Evolutionary conservation across 2,888 invertebrate species (phyloP), one percentile per base, ranked within the genome.

Genomic region (Melinaea menophilus): DNA sequence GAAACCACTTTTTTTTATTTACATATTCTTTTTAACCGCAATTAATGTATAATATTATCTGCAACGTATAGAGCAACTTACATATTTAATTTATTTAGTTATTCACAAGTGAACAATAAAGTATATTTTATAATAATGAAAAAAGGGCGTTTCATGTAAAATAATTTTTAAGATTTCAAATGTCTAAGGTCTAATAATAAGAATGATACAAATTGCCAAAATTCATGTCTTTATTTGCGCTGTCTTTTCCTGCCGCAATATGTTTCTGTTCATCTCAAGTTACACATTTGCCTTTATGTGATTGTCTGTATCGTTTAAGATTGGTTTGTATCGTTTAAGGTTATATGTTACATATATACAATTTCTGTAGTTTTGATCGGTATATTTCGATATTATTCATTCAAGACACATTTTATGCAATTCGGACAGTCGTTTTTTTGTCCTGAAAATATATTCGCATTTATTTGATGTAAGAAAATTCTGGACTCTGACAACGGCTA

Each of bases 21-120:
- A 5, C 5, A 31, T 51, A 9, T 31, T 7, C 31, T 51, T 9
- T 51, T 31, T 31, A 0, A 31, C 5, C 7, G 31, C 22, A 51
- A 51, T 51, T 11, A 51, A 51, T 48, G 31, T 7, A 2, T 51
- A 22, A 5, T 31, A 31, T 31, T 31, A 31, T 51, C 51, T 51
- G 31, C 31, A 51, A n/a, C 51, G 31, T 48, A 48, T 31, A 5
- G 31, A 51, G 31, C 51, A 31, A 51, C 22, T 51, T 31, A 51
- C 51, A 31, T 51, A 51, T 51, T 51, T 51, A 51, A 51, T 31
- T 51, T 51, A 51, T 51, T 51, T 51, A 51, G 31, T 31, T 51
- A 51, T 13, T 5, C 51, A 22, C 22, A 31, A 51, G 48, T 22
- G 13, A 51, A 51, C 3, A 22, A 7, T 31, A 0, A 51, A 5